Base-by-base conservation (phyloP, 1,140 invertebrate genomes). In the Stegodyphus dumicola region DNA sequence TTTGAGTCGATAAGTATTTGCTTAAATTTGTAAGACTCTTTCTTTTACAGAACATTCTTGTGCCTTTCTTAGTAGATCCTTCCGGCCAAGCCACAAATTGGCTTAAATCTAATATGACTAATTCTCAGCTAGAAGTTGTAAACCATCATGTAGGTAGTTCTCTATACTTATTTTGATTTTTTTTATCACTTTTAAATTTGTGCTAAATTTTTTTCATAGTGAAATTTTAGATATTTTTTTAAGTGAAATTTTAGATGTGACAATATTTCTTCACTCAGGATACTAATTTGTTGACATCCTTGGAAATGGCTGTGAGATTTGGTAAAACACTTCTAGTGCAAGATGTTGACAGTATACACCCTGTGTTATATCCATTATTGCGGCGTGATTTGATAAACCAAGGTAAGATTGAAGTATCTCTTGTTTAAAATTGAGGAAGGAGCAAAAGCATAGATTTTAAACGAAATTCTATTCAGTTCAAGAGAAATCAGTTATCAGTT, bases 241-340 rank as follows among this genome's bases (percentile, higher is more conserved):
- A 33, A 33, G 1, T 33, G 33, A 33, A 33, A 1, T 33, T 33
- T 33, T 33, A 33, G 33, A 1, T 33, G 3, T 33, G 33, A 33
- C 33, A 33, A 3, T 33, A 33, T 33, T 60, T 60, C 56, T 60
- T 64, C 33, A 13, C 56, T 18, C 77, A 92, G 88, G 95, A 95
- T 89, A 91, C 94, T 0, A 96, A 95, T 88, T 95, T 99, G 87
- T 90, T 93, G 17, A 97, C 95, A 2, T 93, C 94, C 17, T 89
- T 99, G 2, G 98, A 99, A 90, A 92, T 98, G 67, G 95, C 96
- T 15, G 92, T 96, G 9, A 92, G 98, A 87, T 98, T 99, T 92
- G 97, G 97, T 1, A 99, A 99, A 91, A 94, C 94, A 0, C 89
- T 99, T 1, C 92, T 99, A 6, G 92, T 99, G 52, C 94, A 95